Conservation (phyloP, 1,140 invertebrate genomes). For the Ips typographus region DNA sequence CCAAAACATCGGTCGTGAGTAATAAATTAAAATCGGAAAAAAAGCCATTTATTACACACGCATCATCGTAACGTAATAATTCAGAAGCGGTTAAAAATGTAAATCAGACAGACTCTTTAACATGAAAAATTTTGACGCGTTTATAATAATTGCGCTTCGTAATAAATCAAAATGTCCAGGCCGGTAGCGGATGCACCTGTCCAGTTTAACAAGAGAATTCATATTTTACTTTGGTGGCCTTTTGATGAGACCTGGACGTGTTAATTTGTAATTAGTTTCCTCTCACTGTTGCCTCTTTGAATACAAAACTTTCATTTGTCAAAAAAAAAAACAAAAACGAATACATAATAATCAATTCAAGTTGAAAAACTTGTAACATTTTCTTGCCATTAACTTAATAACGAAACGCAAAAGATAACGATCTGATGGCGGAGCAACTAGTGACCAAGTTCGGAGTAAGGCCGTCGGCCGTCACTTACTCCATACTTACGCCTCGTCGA, state of each 20-base stretch:
- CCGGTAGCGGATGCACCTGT: slow-evolving; percentile 35
- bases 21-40: background rate
- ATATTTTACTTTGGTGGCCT: slow-evolving; percentile 27
- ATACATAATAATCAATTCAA: background rate
- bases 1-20: no score
- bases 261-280: slow-evolving; percentile 26
- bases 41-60: no score
- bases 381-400: slow-evolving; percentile 29
- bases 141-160: slow-evolving; percentile 30
- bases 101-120: slow-evolving; percentile 22
- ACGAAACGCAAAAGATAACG: slow-evolving; percentile 34
- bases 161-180: slow-evolving; percentile 34
- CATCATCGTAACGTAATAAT: no score
- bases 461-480: slow-evolving; percentile 32
- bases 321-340: no score
- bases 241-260: slow-evolving; percentile 31
- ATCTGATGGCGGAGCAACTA: slow-evolving; percentile 30
- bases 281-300: background rate
- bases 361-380: slow-evolving; percentile 20
- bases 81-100: slow-evolving; percentile 17
- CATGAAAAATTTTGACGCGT: slow-evolving; percentile 26
- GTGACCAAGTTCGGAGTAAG: slow-evolving; percentile 32
- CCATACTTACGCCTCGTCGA: slow-evolving; percentile 34
- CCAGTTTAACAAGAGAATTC: slow-evolving; percentile 29
- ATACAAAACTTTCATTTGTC: no score